phyloP scores from a whole-genome alignment of 2,888 invertebrate species.

The Lasioglossum calceatum region DNA sequence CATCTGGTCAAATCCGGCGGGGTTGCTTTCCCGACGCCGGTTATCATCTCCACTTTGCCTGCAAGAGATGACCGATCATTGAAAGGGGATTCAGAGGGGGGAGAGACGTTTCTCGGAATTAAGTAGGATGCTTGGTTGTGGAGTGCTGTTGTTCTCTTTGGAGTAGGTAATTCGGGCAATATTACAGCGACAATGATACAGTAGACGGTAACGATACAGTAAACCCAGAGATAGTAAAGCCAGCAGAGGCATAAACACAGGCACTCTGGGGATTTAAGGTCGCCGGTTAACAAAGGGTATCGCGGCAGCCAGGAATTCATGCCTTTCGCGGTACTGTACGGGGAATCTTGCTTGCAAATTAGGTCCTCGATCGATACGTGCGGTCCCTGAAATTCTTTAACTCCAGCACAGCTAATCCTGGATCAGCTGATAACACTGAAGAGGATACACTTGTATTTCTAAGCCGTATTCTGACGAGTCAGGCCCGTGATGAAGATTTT shows the following conservation, averaged over 20 bases:
- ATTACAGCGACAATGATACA: background rate
- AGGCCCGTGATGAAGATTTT: too few relatives aligned
- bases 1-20: slow-evolving; percentile 86
- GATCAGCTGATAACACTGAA: background rate
- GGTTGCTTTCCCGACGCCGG: slow-evolving; percentile 89
- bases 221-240: background rate
- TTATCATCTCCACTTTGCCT: slow-evolving; percentile 92
- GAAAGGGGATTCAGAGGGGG: background rate
- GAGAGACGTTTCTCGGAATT: background rate
- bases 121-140: background rate
- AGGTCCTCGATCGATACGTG: background rate
- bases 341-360: background rate
- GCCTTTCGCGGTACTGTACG: background rate
- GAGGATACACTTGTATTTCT: background rate
- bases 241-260: background rate
- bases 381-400: background rate
- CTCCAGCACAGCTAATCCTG: background rate
- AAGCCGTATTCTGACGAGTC: too few relatives aligned
- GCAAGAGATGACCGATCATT: slow-evolving; percentile 37
- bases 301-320: background rate
- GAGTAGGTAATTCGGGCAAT: background rate
- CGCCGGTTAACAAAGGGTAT: background rate
- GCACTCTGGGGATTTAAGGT: background rate
- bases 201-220: background rate
- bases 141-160: background rate